These are phyloP conservation scores for Mesorhabditis spiculigera DNA, from an alignment of 2,888 invertebrate species.

Conservation along the genomic window DNA sequence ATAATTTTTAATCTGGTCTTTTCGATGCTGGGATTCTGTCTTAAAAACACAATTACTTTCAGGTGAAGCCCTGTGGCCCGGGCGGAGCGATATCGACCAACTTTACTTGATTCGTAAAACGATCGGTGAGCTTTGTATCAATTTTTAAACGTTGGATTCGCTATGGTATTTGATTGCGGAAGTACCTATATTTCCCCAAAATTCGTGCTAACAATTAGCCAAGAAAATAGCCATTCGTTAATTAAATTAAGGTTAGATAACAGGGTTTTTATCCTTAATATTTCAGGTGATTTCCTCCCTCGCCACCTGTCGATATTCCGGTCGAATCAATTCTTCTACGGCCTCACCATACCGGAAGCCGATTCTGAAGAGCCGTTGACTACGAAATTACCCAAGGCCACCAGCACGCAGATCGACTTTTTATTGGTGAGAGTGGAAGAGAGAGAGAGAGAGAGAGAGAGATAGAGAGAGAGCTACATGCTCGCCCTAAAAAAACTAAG, in stretches of 20 bases:
- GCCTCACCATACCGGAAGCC: conserved; percentile 86
- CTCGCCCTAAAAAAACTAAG: neutral
- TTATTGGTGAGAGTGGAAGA: conserved; percentile 68
- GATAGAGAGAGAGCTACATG: no score
- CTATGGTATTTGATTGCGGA: neutral
- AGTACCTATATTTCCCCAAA: no score
- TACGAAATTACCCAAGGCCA: conserved; percentile 76
- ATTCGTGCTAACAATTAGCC: no score
- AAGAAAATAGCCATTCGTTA: no score
- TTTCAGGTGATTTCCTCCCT: conserved; percentile 78
- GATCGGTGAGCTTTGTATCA: conserved; percentile 66
- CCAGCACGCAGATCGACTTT: conserved; percentile 75
- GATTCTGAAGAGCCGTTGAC: conserved; percentile 78
- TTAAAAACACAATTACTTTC: conserved; percentile 64
- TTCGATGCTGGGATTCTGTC: neutral
- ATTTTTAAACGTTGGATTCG: no score
- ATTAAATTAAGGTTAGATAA: no score
- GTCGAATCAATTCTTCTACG: conserved; percentile 88
- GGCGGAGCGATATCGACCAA: conserved; percentile 96
- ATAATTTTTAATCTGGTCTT: neutral
- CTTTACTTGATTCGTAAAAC: conserved; percentile 90
- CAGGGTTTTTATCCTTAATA: neutral
- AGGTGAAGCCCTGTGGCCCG: conserved; percentile 88
- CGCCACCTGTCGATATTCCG: conserved; percentile 93
- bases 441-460: no score